Evolutionary conservation across 2,888 invertebrate species (phyloP), one percentile per base, ranked within the genome.

Genomic region (Sussaba pulchella): DNA sequence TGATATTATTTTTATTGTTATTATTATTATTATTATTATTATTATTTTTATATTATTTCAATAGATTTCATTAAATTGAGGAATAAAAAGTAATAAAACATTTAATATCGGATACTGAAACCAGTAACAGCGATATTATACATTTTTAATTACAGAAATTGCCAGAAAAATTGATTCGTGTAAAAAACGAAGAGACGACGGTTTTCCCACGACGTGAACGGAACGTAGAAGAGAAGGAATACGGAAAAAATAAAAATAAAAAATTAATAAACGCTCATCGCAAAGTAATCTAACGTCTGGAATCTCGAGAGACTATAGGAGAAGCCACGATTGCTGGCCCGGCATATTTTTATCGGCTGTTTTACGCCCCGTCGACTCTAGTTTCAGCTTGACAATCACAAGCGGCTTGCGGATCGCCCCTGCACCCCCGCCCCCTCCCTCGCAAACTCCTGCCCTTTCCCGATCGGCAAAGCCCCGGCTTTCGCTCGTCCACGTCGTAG

Each of bases 311-410:
- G 75, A 45, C 50, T 54, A 39, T n/a, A 17, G 47, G 57, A 36
- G 41, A 64, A 57, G 57, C 54, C 26, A 26, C 26, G 14, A n/a
- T n/a, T 75, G 79, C 80, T 80, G 76, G 57, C 47, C 45, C 19
- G 69, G 73, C 81, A 81, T 70, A 77, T 81, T 81, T 81, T 80
- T 76, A 81, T 81, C 76, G 69, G 57, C 57, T 54, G 45, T 57
- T 69, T 74, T 74, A 54, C 69, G 57, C 69, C 73, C 54, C 63
- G 73, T 78, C 69, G 45, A 81, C 63, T 69, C 72, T 50, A 73
- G 36, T 47, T 69, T 64, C 67, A 21, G 61, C 75, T 64, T 54
- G 61, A 61, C 67, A 80, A 80, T 76, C 80, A 80, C n/a, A 67
- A 76, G 76, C 72, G 31, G 54, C 19, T 52, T 10, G 52, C 14